A percentile compares a stretch with the other conserved stretches of the same genome.
These are phyloP conservation scores for Coendou prehensilis DNA, from an alignment of 2,797 vertebrate species.

Conservation along the genomic window DNA sequence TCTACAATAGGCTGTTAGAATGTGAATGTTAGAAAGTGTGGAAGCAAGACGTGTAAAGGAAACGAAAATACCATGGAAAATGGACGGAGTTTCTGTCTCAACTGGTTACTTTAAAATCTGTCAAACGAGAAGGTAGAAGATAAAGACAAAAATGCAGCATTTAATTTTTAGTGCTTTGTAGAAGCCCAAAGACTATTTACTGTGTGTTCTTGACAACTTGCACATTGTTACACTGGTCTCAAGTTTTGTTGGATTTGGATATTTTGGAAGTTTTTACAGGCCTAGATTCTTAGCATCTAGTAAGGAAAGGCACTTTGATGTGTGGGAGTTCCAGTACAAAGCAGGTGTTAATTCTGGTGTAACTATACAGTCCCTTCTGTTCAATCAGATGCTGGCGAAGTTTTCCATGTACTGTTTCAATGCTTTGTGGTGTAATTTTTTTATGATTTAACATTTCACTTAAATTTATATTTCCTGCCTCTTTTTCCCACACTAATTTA, in stretches of 20 bases:
- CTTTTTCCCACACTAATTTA: slow-evolving; percentile 68
- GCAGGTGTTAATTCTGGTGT: slow-evolving; percentile 30
- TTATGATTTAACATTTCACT: slow-evolving; percentile 61
- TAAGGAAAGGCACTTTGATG: slow-evolving; percentile 17
- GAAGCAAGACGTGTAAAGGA: not conserved
- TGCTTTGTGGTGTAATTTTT: slow-evolving; percentile 46
- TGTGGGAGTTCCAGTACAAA: not conserved
- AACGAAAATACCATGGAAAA: not conserved
- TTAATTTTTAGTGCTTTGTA: not conserved
- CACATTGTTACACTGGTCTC: not conserved
- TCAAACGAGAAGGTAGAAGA: slow-evolving; percentile 34
- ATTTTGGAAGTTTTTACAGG: not conserved
- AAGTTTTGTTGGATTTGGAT: slow-evolving; percentile 23
- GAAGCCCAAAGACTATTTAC: slow-evolving; percentile 47
- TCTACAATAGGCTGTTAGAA: not conserved
- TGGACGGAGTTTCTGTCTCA: not conserved
- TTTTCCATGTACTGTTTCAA: slow-evolving; percentile 27
- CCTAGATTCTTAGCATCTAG: slow-evolving; percentile 25
- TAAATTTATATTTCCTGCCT: slow-evolving; percentile 69
- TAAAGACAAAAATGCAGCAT: slow-evolving; percentile 19
- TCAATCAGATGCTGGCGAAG: not conserved
- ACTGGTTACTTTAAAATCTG: slow-evolving; percentile 15
- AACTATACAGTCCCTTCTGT: not conserved
- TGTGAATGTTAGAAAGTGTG: not conserved
- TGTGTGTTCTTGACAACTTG: slow-evolving; percentile 18